Evolutionary conservation across 2,797 vertebrate species (phyloP).

Genomic region (Gobio occitaniae): DNA sequence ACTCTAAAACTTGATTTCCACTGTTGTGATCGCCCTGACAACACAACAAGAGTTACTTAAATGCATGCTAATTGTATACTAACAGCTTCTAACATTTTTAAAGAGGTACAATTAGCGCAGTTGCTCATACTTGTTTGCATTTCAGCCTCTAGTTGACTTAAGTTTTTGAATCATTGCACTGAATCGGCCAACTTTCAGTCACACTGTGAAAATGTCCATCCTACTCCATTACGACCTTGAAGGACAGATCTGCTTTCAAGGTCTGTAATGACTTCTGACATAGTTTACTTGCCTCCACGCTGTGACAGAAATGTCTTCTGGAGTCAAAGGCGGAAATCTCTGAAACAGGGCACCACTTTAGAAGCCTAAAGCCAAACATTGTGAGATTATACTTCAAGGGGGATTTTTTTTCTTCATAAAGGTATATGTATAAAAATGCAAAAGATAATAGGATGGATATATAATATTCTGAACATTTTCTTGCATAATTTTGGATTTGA

Average conservation of each 20-base stretch:
- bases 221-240: conserved; percentile 60
- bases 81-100: neutral
- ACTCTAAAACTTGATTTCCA: neutral
- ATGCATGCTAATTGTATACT: neutral
- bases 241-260: conserved; percentile 66
- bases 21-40: conserved; percentile 11
- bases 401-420: conserved; percentile 56
- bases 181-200: conserved; percentile 36
- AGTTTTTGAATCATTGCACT: conserved; percentile 31
- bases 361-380: conserved; percentile 58
- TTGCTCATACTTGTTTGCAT: conserved; percentile 9
- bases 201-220: conserved; percentile 61
- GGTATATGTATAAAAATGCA: conserved; percentile 52
- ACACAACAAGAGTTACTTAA: conserved; percentile 9
- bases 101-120: conserved; percentile 5
- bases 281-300: conserved; percentile 66
- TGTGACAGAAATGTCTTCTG: conserved; percentile 67
- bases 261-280: conserved; percentile 66
- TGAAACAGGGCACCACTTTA: conserved; percentile 62
- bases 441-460: conserved; percentile 19
- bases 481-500: conserved; percentile 26
- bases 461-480: neutral
- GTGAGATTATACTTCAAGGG: conserved; percentile 60
- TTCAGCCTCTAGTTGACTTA: neutral
- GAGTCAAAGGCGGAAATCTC: conserved; percentile 64